A percentile compares a stretch with the other conserved stretches of the same genome.
Evolutionary conservation across 35 echinoderm and acorn worm genomes (phyloP).

Genomic region (Anneissia japonica): DNA sequence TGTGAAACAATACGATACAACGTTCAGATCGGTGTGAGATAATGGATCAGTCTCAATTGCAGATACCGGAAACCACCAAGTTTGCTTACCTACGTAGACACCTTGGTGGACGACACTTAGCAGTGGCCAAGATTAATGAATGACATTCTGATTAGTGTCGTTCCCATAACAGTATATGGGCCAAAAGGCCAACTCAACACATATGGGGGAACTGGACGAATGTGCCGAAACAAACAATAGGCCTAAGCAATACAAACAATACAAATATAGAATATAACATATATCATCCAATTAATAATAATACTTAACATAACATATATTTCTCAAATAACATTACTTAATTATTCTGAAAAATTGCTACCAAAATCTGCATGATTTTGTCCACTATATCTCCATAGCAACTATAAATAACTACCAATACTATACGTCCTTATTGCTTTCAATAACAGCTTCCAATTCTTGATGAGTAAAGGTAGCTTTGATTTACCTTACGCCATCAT

Average conservation of each 20-base stretch:
- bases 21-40: slow-evolving; percentile 23
- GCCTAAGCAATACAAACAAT: too few species aligned
- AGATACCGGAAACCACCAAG: background rate
- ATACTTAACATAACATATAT: background rate
- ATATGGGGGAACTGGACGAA: slow-evolving; percentile 12
- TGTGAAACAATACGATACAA: slow-evolving; percentile 20
- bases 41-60: background rate
- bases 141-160: background rate
- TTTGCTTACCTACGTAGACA: slow-evolving; percentile 8
- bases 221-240: slow-evolving; percentile 11
- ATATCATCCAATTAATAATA: too few species aligned
- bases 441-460: too few species aligned
- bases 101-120: background rate
- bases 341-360: background rate
- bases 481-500: too few species aligned
- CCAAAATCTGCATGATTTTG: background rate
- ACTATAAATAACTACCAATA: too few species aligned
- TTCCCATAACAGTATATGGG: background rate
- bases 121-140: background rate
- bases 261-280: too few species aligned
- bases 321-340: background rate
- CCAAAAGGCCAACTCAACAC: background rate
- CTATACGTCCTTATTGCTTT: too few species aligned
- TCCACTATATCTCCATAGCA: background rate
- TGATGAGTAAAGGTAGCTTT: too few species aligned